Evolutionary conservation across 2,888 invertebrate species (phyloP).

Genomic region (Bedellia somnulentella): DNA sequence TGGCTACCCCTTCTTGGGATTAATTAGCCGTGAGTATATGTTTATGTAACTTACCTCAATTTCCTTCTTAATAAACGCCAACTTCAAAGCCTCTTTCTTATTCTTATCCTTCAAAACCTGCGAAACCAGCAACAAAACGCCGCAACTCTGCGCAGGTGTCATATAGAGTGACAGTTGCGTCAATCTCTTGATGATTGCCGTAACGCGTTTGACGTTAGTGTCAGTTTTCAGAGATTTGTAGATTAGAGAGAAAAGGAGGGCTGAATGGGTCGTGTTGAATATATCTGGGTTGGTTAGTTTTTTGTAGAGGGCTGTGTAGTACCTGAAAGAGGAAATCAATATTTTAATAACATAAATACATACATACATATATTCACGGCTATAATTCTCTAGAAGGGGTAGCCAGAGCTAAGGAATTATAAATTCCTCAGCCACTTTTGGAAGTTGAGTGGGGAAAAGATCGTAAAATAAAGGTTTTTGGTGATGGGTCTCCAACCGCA

Average conservation of each 20-base stretch:
- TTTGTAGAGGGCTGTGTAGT: conserved; percentile 86
- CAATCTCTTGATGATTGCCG: conserved; percentile 80
- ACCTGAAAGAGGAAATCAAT: conserved; percentile 51
- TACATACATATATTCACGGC: no score
- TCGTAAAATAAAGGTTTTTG: no score
- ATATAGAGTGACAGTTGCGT: conserved; percentile 67
- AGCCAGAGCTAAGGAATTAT: no score
- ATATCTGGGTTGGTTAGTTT: conserved; percentile 78
- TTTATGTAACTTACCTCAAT: no score
- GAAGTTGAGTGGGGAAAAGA: no score
- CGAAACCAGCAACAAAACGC: conserved; percentile 77
- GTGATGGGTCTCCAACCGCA: no score
- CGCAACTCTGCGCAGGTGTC: conserved; percentile 71
- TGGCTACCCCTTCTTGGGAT: no score
- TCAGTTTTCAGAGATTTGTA: conserved; percentile 86
- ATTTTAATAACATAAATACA: no score
- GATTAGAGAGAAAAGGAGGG: conserved; percentile 83
- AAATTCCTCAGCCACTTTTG: no score
- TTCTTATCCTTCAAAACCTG: conserved; percentile 53
- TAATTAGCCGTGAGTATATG: no score
- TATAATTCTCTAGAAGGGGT: no score
- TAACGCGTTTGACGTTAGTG: conserved; percentile 67
- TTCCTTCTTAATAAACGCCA: conserved; percentile 31
- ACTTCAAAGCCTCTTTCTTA: conserved; percentile 29
- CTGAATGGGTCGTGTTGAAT: conserved; percentile 68